Evolutionary conservation across 2,888 invertebrate species (phyloP), one percentile per base, ranked within the genome.

Genomic region (Psylliodes chrysocephalus): DNA sequence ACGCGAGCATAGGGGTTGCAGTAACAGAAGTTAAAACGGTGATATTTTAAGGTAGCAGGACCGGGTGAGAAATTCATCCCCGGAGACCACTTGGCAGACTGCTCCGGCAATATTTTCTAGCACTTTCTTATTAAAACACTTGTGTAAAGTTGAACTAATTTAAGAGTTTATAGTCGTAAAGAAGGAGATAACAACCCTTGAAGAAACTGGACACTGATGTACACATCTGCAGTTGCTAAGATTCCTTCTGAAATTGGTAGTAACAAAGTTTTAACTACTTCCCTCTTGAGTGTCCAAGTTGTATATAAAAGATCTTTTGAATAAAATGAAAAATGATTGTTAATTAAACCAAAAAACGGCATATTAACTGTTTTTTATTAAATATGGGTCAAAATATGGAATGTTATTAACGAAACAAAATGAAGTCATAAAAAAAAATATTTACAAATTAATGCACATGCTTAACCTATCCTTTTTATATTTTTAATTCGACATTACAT

Each of bases 121-220:
- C 79, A 79, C 80, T 80, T 81, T 81, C 81, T 81, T 81, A 81
- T 81, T 81, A 78, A 79, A 80, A 76, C 79, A 79, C 79, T 79
- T 77, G 80, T 79, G 79, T 77, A 79, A 80, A 81, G 79, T 80
- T 78, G 78, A 77, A 81, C 82, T 82, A 82, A 82, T 82, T 82
- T 82, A 82, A 82, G 81, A 81, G 79, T 81, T 80, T 69, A 72
- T 75, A 77, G 77, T 79, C 80, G 80, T 82, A 82, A 82, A 82
- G 82, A 82, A 80, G 79, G 74, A 79, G 77, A 77, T 80, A 81
- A 79, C 80, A 79, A 78, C 80, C 80, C 81, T 79, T 80, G 80
- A 81, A 81, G 77, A 77, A 55, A 51, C 74, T 73, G 79, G 78
- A 77, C 77, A 77, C 77, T 78, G 76, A 77, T 77, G 73, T 76